Evolutionary conservation across 2,113 vertebrate genomes (phyloP), one percentile per base, ranked within the genome.

Genomic region (Equus quagga): DNA sequence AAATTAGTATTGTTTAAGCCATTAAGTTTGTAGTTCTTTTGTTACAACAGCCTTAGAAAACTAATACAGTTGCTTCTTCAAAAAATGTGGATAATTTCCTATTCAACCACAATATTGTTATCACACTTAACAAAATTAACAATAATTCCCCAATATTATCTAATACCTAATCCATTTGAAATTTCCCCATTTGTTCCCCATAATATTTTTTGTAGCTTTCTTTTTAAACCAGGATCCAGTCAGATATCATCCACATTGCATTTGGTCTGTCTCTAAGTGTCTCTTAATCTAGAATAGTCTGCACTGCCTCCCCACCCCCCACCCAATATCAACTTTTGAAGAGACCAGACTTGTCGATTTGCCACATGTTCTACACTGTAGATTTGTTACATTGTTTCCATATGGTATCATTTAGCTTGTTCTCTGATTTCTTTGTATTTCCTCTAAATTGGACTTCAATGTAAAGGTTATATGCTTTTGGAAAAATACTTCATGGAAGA

Each of bases 311-410:
- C 31, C 36, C 28, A 11, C 36, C 12, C 4, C 41, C 51, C 51
- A 54, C 62, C 54, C 46, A 15, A 26, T 54, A 73, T 31, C 15
- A 82, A 28, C 82, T 56, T 87, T 87, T 76, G 28, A 92, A 91
- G 73, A 87, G 33, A 87, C 51, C 2, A 11, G 36, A 14, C 11
- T 73, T 5, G 12, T 64, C 24, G 24, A 41, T 92, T 70, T 89
- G 78, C 49, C 78, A 4, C 19, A 54, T 78, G 44, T 70, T 87
- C 58, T 41, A 24, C 49, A 46, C 54, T 94, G 44, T 82, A 51
- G 41, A 62, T 56, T 88, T 95, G 51, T 92, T 18, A 56, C 5
- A 72, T 96, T 70, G 12, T 93, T 90, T 89, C 72, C 44, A 23
- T 72, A 11, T 72, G 41, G 26, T 80, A 5, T 49, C 49, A 65